A percentile compares a stretch with the other conserved stretches of the same genome.
Evolutionary conservation across 2,888 invertebrate species (phyloP).

Genomic region (Lathronympha strigana): DNA sequence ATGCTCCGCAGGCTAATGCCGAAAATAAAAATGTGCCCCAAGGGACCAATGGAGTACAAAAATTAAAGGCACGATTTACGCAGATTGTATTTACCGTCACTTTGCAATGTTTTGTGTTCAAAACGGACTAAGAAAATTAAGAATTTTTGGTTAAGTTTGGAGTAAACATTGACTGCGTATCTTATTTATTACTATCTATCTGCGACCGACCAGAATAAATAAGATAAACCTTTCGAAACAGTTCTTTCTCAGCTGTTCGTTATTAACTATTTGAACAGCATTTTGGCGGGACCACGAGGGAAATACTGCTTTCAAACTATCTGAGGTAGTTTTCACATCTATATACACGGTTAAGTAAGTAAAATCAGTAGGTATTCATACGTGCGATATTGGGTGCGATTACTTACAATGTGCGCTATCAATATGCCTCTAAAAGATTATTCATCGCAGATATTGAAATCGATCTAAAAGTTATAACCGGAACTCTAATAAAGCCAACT

Average conservation of each 20-base stretch:
- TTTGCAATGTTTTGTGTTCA: slow-evolving; percentile 8
- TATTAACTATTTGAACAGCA: no score
- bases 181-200: no score
- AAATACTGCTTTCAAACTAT: no score
- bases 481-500: slow-evolving; percentile 58
- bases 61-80: slow-evolving; percentile 39
- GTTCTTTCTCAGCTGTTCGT: no score
- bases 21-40: slow-evolving; percentile 39
- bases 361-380: no score
- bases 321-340: no score
- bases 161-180: no score
- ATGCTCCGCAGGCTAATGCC: slow-evolving; percentile 36
- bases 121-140: neutral
- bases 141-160: no score
- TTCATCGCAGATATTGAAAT: slow-evolving; percentile 47
- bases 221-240: no score
- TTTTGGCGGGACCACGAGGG: no score
- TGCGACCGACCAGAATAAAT: no score
- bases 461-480: slow-evolving; percentile 54
- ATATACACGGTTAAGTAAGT: no score
- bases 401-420: neutral
- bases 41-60: slow-evolving; percentile 37
- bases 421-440: slow-evolving; percentile 25
- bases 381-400: neutral
- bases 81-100: slow-evolving; percentile 29